phyloP scores from a whole-genome alignment of 1,140 invertebrate species.

The Cotesia glomerata region DNA sequence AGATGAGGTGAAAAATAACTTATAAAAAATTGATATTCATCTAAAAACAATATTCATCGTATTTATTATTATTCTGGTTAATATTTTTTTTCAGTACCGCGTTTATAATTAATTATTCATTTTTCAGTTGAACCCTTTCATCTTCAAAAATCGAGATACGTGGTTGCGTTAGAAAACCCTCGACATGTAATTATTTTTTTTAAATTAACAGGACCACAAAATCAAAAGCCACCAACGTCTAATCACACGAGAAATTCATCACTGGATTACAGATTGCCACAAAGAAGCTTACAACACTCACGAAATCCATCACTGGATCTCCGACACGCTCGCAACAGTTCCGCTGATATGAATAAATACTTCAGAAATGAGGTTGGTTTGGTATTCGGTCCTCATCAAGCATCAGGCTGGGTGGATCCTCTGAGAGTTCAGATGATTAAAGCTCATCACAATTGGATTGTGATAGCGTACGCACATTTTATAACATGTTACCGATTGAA shows the following conservation, averaged over 20 bases:
- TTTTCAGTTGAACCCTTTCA: too few species aligned
- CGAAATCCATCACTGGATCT: conserved; percentile 83
- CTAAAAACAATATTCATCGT: too few species aligned
- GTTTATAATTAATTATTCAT: too few species aligned
- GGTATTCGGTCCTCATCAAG: conserved; percentile 70
- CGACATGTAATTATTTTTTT: background rate
- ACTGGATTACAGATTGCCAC: conserved; percentile 72
- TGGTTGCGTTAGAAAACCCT: too few species aligned
- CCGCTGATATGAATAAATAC: conserved; percentile 78
- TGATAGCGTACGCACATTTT: conserved; percentile 94
- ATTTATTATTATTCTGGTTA: too few species aligned
- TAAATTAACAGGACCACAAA: conserved; percentile 32
- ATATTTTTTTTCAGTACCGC: too few species aligned
- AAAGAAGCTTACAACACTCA: conserved; percentile 69
- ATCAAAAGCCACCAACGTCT: conserved; percentile 44
- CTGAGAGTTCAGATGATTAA: conserved; percentile 91
- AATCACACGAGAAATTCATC: conserved; percentile 80
- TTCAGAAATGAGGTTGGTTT: conserved; percentile 75
- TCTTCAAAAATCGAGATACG: too few species aligned
- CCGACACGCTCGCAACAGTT: conserved; percentile 78
- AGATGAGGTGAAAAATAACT: too few species aligned
- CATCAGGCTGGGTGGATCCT: conserved; percentile 80
- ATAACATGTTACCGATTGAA: conserved; percentile 94
- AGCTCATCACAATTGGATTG: conserved; percentile 98
- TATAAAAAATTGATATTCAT: too few species aligned